These are phyloP conservation scores for Morinoia aosen DNA, from an alignment of 2,888 invertebrate species.

Conservation along the genomic window DNA sequence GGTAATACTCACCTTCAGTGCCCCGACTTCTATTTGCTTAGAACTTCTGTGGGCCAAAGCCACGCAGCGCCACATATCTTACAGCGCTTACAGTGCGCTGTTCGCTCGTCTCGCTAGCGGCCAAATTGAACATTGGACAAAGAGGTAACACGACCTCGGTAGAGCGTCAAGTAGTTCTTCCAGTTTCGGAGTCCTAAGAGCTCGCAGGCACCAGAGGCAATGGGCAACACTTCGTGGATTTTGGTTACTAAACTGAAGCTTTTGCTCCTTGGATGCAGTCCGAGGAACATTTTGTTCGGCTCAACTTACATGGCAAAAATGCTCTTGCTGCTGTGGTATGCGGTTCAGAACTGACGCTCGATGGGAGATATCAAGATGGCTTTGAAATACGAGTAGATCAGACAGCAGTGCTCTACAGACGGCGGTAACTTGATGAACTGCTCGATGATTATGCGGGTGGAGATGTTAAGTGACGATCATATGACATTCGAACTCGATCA, in stretches of 20 bases:
- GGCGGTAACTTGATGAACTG: slow-evolving; percentile 4
- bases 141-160: slow-evolving; percentile 51
- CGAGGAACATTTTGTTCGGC: background rate
- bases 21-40: background rate
- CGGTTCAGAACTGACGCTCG: background rate
- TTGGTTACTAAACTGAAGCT: background rate
- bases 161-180: slow-evolving; percentile 42
- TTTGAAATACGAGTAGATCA: slow-evolving; percentile 4
- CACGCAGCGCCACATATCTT: background rate
- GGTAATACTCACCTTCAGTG: background rate
- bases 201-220: slow-evolving; percentile 14
- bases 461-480: background rate
- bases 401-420: background rate
- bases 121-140: slow-evolving; percentile 47
- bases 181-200: background rate
- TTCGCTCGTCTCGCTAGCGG: background rate
- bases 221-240: slow-evolving; percentile 38
- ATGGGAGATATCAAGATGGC: background rate
- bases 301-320: slow-evolving; percentile 7
- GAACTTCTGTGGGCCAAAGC: background rate
- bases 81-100: background rate
- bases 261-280: slow-evolving; percentile 12
- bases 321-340: background rate
- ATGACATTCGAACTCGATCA: background rate
- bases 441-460: slow-evolving; percentile 1